Evolutionary conservation across 2,888 invertebrate species (phyloP).

Genomic region (Cetonia aurata): DNA sequence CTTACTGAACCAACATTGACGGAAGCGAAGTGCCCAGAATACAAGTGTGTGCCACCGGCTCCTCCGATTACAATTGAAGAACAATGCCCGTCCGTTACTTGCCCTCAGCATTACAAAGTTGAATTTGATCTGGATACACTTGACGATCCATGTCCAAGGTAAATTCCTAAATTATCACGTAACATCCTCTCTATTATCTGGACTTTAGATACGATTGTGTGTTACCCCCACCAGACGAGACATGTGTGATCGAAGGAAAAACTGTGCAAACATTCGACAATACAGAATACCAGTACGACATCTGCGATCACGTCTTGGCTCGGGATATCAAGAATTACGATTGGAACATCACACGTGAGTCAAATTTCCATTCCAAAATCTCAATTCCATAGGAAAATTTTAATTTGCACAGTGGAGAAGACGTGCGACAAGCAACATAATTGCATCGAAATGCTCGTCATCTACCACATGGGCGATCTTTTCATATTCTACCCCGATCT

Average conservation of each 20-base stretch:
- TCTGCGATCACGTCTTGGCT: conserved; percentile 84
- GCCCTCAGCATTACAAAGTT: conserved; percentile 71
- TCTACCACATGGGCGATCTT: conserved; percentile 72
- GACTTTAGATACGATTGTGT: conserved; percentile 73
- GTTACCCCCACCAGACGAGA: conserved; percentile 74
- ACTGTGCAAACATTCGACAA: conserved; percentile 86
- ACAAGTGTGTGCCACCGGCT: conserved; percentile 40
- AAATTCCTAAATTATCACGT: conserved; percentile 29
- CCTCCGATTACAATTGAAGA: background rate
- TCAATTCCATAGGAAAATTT: conserved; percentile 16
- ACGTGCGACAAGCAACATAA: conserved; percentile 75
- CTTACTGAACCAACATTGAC: background rate
- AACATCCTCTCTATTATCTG: background rate
- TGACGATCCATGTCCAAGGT: conserved; percentile 57
- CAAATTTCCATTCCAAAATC: conserved; percentile 27
- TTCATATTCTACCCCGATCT: conserved; percentile 72
- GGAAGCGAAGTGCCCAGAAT: conserved; percentile 46
- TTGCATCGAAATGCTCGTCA: conserved; percentile 71
- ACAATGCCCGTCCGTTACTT: conserved; percentile 65
- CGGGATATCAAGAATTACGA: conserved; percentile 75
- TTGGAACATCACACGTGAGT: conserved; percentile 80
- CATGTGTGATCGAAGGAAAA: conserved; percentile 81
- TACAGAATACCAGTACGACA: conserved; percentile 82
- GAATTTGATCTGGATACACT: conserved; percentile 51
- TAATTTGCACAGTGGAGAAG: conserved; percentile 65